phyloP scores from a whole-genome alignment of 2,888 invertebrate species.

The Leptinotarsa rubiginosa region DNA sequence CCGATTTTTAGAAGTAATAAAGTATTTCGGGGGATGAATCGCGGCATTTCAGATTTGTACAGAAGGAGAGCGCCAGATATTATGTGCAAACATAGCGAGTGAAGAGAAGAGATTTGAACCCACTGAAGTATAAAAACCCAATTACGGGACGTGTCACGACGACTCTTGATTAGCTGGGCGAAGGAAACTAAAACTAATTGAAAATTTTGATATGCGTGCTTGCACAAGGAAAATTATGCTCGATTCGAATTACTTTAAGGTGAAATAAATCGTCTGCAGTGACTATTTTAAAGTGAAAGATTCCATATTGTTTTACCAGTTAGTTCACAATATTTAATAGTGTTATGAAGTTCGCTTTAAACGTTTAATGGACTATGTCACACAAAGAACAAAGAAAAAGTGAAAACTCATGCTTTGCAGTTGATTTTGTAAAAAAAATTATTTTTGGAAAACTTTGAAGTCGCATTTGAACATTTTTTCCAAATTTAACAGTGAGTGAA shows the following conservation, averaged over 20 bases:
- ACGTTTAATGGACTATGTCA: too few relatives aligned
- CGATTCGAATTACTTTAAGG: not conserved
- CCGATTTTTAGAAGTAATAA: constrained; percentile 29
- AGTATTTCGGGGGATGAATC: constrained; percentile 24
- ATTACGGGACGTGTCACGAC: constrained; percentile 4
- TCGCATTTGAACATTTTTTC: too few relatives aligned
- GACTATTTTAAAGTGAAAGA: too few relatives aligned
- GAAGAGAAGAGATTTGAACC: constrained; percentile 12
- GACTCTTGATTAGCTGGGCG: constrained; percentile 3
- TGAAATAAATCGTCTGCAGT: not conserved
- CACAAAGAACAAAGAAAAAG: too few relatives aligned
- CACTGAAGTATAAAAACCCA: constrained; percentile 16
- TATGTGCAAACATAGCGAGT: not conserved
- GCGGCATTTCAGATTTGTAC: not conserved
- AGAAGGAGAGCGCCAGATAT: not conserved
- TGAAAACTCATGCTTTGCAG: too few relatives aligned
- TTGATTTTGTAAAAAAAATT: too few relatives aligned
- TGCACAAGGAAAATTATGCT: not conserved
- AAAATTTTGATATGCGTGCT: constrained; percentile 1
- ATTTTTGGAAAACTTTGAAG: too few relatives aligned
- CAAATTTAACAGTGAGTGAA: too few relatives aligned
- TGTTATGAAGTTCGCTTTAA: too few relatives aligned
- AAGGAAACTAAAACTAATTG: constrained; percentile 10
- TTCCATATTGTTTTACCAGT: not conserved
- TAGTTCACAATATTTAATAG: not conserved